Evolutionary conservation across 2,888 invertebrate species (phyloP).

Genomic region (Campoletis raptor): DNA sequence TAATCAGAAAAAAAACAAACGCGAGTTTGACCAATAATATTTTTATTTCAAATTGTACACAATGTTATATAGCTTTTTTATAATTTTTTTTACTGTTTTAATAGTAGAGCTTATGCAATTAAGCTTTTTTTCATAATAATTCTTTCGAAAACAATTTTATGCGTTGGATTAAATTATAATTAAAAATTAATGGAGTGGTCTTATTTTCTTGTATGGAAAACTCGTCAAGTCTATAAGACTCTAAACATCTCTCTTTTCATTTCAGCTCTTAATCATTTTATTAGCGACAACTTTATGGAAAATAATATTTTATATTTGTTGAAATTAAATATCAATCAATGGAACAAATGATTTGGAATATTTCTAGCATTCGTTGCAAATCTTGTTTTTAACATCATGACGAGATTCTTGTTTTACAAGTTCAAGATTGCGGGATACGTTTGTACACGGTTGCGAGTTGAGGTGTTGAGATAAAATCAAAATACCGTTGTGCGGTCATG

Average conservation of each 20-base stretch:
- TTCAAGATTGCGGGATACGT: slow-evolving; percentile 4
- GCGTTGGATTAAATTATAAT: not conserved
- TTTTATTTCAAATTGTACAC: not conserved
- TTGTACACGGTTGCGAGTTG: slow-evolving; percentile 19
- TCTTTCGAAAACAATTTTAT: not conserved
- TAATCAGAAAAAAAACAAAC: slow-evolving; percentile 8
- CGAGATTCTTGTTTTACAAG: not conserved
- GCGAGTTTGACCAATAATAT: not conserved
- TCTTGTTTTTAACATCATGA: slow-evolving; percentile 1
- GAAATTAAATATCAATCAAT: not conserved
- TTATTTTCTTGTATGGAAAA: not conserved
- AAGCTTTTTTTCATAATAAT: not conserved
- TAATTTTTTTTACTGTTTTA: not conserved
- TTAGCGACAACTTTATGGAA: not conserved
- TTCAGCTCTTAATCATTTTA: too few species aligned
- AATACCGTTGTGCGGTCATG: slow-evolving; percentile 24
- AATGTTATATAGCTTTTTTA: not conserved
- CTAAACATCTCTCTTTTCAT: not conserved
- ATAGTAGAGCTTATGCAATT: not conserved
- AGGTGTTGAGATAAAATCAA: slow-evolving; percentile 42
- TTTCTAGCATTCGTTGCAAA: not conserved
- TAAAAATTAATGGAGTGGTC: not conserved
- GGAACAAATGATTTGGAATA: not conserved
- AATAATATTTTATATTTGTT: not conserved
- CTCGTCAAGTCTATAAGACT: not conserved